Percentiles rank a stretch among this genome's conserved stretches.
phyloP scores from a whole-genome alignment of 1,140 invertebrate genomes.

The Piezodorus guildinii region DNA sequence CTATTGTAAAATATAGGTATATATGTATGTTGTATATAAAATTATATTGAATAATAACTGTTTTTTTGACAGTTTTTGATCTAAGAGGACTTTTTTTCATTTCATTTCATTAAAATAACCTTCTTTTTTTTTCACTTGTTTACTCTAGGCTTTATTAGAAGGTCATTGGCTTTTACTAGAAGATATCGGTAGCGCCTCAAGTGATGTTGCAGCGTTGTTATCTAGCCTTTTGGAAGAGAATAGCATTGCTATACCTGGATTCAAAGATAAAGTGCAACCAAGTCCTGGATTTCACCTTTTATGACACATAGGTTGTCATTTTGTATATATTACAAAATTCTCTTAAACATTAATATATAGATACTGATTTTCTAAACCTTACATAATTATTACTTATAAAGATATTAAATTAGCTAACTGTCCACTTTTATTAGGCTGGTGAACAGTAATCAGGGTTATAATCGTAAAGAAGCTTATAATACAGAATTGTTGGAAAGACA shows the following conservation, averaged over 20 bases:
- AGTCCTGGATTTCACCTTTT: conserved; percentile 84
- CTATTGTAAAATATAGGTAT: no score
- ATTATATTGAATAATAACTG: no score
- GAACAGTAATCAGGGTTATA: conserved; percentile 42
- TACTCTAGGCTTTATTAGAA: conserved; percentile 60
- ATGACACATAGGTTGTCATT: conserved; percentile 65
- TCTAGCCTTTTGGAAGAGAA: conserved; percentile 74
- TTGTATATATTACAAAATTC: conserved; percentile 14
- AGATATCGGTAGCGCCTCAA: conserved; percentile 86
- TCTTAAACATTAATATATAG: no score
- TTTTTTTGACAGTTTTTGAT: no score
- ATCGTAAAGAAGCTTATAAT: conserved; percentile 50
- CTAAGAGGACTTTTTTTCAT: no score
- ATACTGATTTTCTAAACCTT: no score
- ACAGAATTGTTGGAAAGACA: conserved; percentile 64
- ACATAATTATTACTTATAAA: no score
- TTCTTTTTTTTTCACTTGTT: not conserved
- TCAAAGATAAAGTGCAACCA: conserved; percentile 64
- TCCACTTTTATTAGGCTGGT: conserved; percentile 42
- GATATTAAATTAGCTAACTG: not conserved
- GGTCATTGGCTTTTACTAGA: conserved; percentile 91
- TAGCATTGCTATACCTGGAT: conserved; percentile 73
- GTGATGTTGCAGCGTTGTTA: conserved; percentile 83
- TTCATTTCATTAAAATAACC: no score
- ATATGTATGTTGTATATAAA: no score